Percentiles rank a stretch among this genome's conserved stretches.
phyloP scores from a whole-genome alignment of 1,140 invertebrate genomes.

The Drosophila teissieri region DNA sequence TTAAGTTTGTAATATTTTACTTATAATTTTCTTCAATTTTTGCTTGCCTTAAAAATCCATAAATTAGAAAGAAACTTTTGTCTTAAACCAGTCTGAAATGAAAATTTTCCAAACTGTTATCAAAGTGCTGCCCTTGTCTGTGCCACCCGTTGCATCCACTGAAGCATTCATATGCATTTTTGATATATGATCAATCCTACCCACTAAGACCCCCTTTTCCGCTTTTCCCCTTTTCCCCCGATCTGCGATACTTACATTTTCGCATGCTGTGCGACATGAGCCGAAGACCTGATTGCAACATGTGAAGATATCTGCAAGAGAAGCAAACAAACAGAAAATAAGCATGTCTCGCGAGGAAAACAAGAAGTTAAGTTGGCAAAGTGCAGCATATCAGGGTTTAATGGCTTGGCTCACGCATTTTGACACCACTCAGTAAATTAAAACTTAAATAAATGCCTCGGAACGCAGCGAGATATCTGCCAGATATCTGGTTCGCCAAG shows the following conservation, averaged over 20 bases:
- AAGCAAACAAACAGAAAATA: slow-evolving; percentile 34
- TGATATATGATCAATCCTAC: slow-evolving; percentile 37
- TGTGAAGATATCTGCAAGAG: slow-evolving; percentile 80
- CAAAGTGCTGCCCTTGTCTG: slow-evolving; percentile 8
- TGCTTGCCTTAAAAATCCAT: no score
- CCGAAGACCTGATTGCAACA: slow-evolving; percentile 82
- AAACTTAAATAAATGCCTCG: slow-evolving; percentile 54
- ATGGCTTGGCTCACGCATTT: slow-evolving; percentile 65
- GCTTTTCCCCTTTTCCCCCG: background rate
- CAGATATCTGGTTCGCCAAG: slow-evolving; percentile 29
- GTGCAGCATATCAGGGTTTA: slow-evolving; percentile 55
- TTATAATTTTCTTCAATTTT: no score
- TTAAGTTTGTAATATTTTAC: no score
- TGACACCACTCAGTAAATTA: slow-evolving; percentile 66
- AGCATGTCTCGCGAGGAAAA: slow-evolving; percentile 32
- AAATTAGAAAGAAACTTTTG: no score
- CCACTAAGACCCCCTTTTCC: background rate
- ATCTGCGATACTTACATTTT: slow-evolving; percentile 75
- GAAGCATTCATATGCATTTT: slow-evolving; percentile 27
- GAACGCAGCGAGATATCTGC: slow-evolving; percentile 17
- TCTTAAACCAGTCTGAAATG: background rate
- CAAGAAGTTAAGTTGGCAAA: slow-evolving; percentile 49
- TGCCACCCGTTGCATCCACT: slow-evolving; percentile 26
- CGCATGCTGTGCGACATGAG: slow-evolving; percentile 83
- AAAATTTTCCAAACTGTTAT: background rate